A percentile compares a stretch with the other conserved stretches of the same genome.
Evolutionary conservation across 2,113 vertebrate genomes (phyloP).

Genomic region (Calyptommatus sinebrachiatus): DNA sequence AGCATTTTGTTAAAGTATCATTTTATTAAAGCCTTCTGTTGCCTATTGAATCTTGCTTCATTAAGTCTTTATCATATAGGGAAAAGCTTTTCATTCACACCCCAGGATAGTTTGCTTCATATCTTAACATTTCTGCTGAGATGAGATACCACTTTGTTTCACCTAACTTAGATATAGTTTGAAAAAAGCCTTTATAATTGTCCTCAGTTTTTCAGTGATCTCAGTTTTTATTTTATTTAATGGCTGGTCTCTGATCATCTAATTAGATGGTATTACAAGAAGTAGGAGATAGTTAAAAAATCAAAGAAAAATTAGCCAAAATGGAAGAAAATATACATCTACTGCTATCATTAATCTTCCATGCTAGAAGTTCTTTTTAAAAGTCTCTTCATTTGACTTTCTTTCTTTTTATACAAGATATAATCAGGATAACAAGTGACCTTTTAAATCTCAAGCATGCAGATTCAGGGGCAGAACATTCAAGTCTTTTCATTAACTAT

Average conservation of each 20-base stretch:
- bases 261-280: slow-evolving; percentile 21
- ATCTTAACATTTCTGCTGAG: background rate
- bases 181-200: slow-evolving; percentile 10
- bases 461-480: background rate
- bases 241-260: slow-evolving; percentile 25
- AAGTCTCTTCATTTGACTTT: slow-evolving; percentile 11
- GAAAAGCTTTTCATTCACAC: background rate
- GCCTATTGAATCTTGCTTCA: background rate
- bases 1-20: background rate
- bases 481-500: slow-evolving; percentile 5
- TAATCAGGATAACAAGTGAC: background rate
- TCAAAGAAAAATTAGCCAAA: background rate
- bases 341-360: background rate
- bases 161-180: slow-evolving; percentile 2
- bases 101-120: background rate
- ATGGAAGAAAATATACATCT: background rate
- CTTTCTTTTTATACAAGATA: background rate
- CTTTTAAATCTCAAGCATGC: slow-evolving; percentile 3
- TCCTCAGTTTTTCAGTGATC: slow-evolving; percentile 26
- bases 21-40: background rate
- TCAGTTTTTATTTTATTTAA: slow-evolving; percentile 5
- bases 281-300: slow-evolving; percentile 8
- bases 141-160: background rate
- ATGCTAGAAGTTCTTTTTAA: background rate
- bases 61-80: background rate